Evolutionary conservation across 1,140 invertebrate genomes (phyloP).

Genomic region (Drosophila triauraria): DNA sequence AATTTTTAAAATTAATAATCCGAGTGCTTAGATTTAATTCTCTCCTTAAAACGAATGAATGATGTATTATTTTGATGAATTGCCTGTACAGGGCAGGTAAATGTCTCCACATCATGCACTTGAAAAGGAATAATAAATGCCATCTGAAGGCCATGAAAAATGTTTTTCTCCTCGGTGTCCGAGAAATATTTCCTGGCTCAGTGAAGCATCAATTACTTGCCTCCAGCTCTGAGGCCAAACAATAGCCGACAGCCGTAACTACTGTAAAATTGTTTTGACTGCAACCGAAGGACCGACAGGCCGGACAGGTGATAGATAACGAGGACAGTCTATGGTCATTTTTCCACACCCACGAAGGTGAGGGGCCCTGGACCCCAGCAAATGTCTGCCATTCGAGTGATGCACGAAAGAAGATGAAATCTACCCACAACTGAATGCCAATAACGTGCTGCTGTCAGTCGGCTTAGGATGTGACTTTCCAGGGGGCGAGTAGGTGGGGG

Average conservation of each 20-base stretch:
- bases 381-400: slow-evolving; percentile 2
- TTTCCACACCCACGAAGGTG: slow-evolving; percentile 29
- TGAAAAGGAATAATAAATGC: slow-evolving; percentile 26
- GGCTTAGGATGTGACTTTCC: slow-evolving; percentile 42
- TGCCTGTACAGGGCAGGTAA: not conserved
- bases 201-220: slow-evolving; percentile 50
- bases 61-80: slow-evolving; percentile 1
- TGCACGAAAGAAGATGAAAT: slow-evolving; percentile 47
- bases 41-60: not conserved
- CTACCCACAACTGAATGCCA: slow-evolving; percentile 61
- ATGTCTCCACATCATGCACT: slow-evolving; percentile 11
- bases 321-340: slow-evolving; percentile 57
- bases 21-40: not conserved
- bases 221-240: slow-evolving; percentile 23
- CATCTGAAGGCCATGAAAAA: slow-evolving; percentile 21
- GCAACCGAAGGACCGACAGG: slow-evolving; percentile 26
- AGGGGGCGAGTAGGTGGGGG: not conserved
- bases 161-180: slow-evolving; percentile 15
- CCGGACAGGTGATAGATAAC: slow-evolving; percentile 60
- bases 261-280: slow-evolving; percentile 62
- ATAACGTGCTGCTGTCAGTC: slow-evolving; percentile 57
- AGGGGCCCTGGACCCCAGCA: not conserved
- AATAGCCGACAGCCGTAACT: slow-evolving; percentile 44
- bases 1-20: not conserved
- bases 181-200: slow-evolving; percentile 36